Conservation (phyloP, 2,113 vertebrate genomes). For the Trogon melanurus region DNA sequence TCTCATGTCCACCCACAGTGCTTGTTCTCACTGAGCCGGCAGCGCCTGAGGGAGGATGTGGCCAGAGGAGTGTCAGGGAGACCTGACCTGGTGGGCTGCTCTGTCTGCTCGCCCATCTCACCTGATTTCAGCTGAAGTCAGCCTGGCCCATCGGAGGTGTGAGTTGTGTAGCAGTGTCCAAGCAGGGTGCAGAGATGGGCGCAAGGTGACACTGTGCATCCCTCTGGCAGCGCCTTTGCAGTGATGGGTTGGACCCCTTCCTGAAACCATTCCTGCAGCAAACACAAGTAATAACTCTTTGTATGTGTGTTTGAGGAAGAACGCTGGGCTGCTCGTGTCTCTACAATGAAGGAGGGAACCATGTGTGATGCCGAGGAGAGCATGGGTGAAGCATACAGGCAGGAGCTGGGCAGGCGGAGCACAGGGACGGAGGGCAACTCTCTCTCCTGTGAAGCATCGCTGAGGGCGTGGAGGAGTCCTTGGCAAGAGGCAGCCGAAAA, state of each 20-base stretch:
- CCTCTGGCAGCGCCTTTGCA: background rate
- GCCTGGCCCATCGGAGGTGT: accelerated
- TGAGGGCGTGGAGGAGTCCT: background rate
- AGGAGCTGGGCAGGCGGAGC: background rate
- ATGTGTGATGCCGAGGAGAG: accelerated
- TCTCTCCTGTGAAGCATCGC: accelerated
- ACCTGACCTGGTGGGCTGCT: background rate
- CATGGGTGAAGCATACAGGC: too few relatives aligned
- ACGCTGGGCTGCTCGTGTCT: accelerated
- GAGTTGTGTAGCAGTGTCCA: background rate
- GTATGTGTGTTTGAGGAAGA: background rate
- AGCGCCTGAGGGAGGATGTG: background rate
- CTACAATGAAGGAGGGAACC: background rate
- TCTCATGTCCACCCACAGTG: background rate
- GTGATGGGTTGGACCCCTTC: accelerated
- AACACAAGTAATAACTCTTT: background rate
- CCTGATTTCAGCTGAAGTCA: background rate
- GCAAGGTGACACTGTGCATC: accelerated
- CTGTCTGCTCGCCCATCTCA: background rate
- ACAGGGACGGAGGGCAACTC: background rate
- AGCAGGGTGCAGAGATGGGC: background rate
- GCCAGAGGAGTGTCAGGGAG: background rate
- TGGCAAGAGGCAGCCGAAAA: accelerated
- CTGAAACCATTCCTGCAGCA: background rate
- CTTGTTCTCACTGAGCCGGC: background rate